Percentiles rank a stretch among this genome's conserved stretches.
phyloP scores from a whole-genome alignment of 2,113 vertebrate species.

The Mirounga angustirostris region DNA sequence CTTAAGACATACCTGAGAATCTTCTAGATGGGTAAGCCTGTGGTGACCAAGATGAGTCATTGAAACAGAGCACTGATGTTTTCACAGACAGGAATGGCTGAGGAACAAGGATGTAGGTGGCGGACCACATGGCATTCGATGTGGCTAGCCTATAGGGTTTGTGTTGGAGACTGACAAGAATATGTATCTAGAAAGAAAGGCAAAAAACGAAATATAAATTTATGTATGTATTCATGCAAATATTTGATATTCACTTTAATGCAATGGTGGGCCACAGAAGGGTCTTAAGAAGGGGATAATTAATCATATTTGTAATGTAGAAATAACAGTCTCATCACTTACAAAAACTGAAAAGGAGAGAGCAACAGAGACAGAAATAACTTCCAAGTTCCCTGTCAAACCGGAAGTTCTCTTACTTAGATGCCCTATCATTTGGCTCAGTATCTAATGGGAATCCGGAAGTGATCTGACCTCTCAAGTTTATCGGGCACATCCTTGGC shows the following conservation, averaged over 20 bases:
- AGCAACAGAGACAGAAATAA: neutral
- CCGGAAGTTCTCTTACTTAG: neutral
- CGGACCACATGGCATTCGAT: fast-evolving
- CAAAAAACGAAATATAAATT: neutral
- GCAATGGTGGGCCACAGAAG: neutral
- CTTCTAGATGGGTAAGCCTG: neutral
- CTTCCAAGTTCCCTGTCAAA: neutral
- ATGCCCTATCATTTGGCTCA: neutral
- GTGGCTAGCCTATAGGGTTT: too few relatives aligned
- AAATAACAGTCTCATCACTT: neutral
- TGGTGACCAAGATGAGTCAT: neutral
- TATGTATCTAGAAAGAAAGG: neutral
- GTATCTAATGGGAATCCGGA: fast-evolving
- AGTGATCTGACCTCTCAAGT: neutral
- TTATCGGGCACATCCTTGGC: fast-evolving
- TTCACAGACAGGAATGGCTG: neutral
- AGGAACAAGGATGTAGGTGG: neutral
- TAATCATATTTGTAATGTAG: neutral
- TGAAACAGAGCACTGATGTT: neutral
- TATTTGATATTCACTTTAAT: neutral
- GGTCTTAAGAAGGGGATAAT: neutral
- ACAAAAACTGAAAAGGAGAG: neutral
- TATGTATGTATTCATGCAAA: neutral
- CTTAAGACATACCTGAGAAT: neutral
- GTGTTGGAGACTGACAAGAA: too few relatives aligned